Conservation (phyloP, 2,797 vertebrate genomes). For the Tokudaia muenninki region DNA sequence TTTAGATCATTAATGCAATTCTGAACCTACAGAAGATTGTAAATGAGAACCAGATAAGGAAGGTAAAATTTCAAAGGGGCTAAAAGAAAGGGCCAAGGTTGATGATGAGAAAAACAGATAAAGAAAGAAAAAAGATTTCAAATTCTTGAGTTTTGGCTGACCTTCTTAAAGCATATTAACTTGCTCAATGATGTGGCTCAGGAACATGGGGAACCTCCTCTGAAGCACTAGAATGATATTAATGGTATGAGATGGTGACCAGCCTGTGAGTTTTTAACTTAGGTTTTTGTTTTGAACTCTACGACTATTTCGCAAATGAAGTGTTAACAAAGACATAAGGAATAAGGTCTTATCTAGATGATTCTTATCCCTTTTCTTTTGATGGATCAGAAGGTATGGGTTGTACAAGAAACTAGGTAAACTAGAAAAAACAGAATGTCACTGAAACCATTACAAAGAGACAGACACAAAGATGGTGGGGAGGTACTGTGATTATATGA, state of each 20-base stretch:
- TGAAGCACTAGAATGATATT: not conserved
- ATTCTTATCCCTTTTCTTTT: not conserved
- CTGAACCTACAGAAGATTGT: not conserved
- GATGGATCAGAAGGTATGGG: not conserved
- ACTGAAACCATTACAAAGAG: not conserved
- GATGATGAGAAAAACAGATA: not conserved
- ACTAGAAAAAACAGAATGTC: not conserved
- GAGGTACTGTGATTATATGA: not conserved
- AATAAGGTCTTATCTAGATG: not conserved
- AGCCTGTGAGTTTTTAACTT: not conserved
- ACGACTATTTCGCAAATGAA: not conserved
- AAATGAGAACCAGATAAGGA: not conserved
- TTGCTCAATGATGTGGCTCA: not conserved
- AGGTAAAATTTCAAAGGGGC: not conserved
- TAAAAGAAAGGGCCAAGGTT: not conserved
- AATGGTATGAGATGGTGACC: not conserved
- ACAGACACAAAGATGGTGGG: not conserved
- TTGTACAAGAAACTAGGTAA: not conserved
- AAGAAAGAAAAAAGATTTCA: not conserved
- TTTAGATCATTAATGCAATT: not conserved
- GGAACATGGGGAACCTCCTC: not conserved
- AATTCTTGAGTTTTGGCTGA: not conserved
- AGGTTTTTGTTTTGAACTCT: not conserved
- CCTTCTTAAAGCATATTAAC: not conserved
- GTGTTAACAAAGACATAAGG: not conserved